A percentile compares a stretch with the other conserved stretches of the same genome.
Conservation (phyloP, 2,797 vertebrate genomes). For the Rachycentron canadum region DNA sequence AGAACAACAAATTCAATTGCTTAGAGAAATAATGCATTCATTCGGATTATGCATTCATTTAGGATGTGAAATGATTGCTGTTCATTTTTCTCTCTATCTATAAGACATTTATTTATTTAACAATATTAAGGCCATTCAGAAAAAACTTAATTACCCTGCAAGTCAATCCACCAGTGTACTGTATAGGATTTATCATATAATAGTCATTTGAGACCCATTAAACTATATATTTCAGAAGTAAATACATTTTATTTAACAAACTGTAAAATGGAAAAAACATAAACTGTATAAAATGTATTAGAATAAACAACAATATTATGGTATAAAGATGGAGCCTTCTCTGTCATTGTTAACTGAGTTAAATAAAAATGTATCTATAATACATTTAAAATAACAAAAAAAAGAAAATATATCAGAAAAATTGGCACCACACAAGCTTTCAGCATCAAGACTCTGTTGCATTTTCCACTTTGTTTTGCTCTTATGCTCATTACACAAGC, state of each 20-base stretch:
- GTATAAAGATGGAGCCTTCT: not conserved
- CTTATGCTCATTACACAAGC: conserved; percentile 49
- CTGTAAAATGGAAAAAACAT: not conserved
- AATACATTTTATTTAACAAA: conserved; percentile 21
- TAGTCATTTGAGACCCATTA: not conserved
- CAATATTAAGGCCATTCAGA: not conserved
- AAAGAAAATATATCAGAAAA: conserved; percentile 17
- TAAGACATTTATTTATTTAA: conserved; percentile 3
- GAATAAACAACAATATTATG: conserved; percentile 1
- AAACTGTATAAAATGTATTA: not conserved
- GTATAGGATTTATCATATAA: conserved; percentile 11
- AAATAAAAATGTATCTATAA: not conserved
- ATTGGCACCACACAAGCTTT: conserved; percentile 22
- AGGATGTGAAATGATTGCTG: not conserved
- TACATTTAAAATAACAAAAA: conserved; percentile 5
- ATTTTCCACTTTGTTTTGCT: conserved; percentile 45
- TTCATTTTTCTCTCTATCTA: not conserved
- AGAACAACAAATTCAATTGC: not conserved
- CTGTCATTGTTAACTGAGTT: not conserved
- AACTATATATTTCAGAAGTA: not conserved
- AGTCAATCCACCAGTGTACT: not conserved
- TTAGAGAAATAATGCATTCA: not conserved
- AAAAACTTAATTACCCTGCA: not conserved
- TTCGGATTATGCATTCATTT: conserved; percentile 20
- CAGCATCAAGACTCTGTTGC: conserved; percentile 18